These are phyloP conservation scores for Aurelia aurita complex sp. Pacific DNA, from an alignment of 30 jellyfish, hydroid and myxozoan species.

Conservation along the genomic window DNA sequence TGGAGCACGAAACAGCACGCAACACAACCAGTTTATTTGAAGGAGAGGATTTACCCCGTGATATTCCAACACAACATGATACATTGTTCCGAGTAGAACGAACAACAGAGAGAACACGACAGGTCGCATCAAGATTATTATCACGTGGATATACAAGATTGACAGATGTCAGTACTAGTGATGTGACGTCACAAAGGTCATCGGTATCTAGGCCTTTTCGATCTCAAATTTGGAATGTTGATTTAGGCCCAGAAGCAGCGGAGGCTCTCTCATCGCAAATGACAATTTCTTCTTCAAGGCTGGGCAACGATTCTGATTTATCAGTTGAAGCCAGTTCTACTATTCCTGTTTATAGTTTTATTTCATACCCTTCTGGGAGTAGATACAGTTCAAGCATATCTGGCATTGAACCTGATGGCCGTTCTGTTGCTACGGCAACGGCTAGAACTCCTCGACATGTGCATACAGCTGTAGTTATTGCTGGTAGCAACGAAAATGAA, in stretches of 20 bases:
- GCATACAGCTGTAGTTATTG: conserved; percentile 85
- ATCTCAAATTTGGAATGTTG: conserved; percentile 72
- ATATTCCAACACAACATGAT: too few species aligned
- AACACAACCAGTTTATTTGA: too few species aligned
- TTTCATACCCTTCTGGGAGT: conserved; percentile 36
- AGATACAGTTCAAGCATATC: conserved; percentile 50
- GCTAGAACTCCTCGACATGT: conserved; percentile 87
- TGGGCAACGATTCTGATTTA: conserved; percentile 2
- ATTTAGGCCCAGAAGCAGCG: conserved; percentile 44
- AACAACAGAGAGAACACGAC: too few species aligned
- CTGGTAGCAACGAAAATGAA: conserved; percentile 52
- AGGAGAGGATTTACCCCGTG: too few species aligned
- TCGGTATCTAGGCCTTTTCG: conserved; percentile 36
- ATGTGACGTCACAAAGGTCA: background rate
- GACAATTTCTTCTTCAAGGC: conserved; percentile 4
- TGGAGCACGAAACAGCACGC: too few species aligned
- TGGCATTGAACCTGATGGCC: conserved; percentile 19
- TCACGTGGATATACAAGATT: too few species aligned
- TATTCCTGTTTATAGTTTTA: conserved; percentile 57
- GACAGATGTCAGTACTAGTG: background rate
- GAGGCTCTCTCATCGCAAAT: conserved; percentile 31
- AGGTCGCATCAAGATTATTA: too few species aligned
- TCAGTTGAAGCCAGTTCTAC: conserved; percentile 52
- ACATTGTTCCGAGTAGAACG: too few species aligned
- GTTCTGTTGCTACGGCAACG: conserved; percentile 88